Base-by-base conservation (phyloP, 37 sponge, comb jelly and placozoan genomes). In the Hexactinellida sp. region DNA sequence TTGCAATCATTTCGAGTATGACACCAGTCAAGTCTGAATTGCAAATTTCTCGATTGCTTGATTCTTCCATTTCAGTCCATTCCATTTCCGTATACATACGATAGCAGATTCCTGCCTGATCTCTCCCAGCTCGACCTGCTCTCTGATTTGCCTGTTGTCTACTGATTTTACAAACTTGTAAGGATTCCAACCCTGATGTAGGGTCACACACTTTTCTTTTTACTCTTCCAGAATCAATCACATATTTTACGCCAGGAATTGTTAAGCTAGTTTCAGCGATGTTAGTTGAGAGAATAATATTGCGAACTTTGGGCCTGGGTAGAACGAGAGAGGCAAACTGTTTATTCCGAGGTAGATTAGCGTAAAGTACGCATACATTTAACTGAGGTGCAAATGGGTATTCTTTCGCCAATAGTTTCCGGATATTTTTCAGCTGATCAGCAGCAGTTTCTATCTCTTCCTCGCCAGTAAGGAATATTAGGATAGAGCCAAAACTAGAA, bases 101-200 rank as follows among this genome's bases (percentile, higher is more conserved):
- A 63, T 63, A 63, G 34, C 76, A 63, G 3, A 32, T n/a, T 25
- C 76, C 76, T 21, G 76, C 1, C 13, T 63, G 76, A 25, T 63
- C 76, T 63, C 76, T 23, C 5, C 76, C 76, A 21, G 76, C 76
- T 63, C 76, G 3, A 21, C 76, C 76, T 21, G 76, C 76, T 63
- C 76, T 63, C 30, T 63, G 76, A 63, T 63, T 63, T n/a, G 76
- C 76, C 30, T 63, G 76, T 63, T 63, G 19, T n/a, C 13, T 63
- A 28, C 32, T 32, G 21, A 63, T 63, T 7, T 28, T 10, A n/a
- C 76, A 63, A 63, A 63, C 30, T 7, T 10, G 3, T 23, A 63
- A n/a, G 5, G 76, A 63, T 63, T 63, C 76, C 3, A 63, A 25
- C 5, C 76, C 76, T 63, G 76, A 25, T 25, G 13, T 3, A 25